Conservation (phyloP, 2,113 vertebrate genomes). For the Pavo muticus region DNA sequence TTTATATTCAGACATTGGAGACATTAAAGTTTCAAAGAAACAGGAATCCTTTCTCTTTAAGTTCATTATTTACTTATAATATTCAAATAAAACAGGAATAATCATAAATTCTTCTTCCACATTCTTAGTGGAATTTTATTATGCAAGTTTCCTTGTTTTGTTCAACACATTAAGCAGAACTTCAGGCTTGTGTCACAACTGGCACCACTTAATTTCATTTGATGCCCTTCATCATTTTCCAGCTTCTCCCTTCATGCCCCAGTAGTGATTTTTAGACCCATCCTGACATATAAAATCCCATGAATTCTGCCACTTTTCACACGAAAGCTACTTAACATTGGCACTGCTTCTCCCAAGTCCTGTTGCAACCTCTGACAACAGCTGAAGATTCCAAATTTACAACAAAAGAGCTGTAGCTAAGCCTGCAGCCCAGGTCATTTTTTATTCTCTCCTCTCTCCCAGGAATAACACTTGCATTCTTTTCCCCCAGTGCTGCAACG, state of each 20-base stretch:
- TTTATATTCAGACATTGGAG: neutral
- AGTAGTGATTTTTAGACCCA: neutral
- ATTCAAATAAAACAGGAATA: neutral
- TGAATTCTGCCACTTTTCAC: neutral
- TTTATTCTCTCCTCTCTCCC: neutral
- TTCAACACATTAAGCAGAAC: neutral
- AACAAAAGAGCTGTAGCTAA: neutral
- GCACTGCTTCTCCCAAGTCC: neutral
- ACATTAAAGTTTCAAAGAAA: neutral
- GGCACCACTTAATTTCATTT: neutral
- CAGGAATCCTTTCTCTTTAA: neutral
- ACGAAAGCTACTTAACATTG: neutral
- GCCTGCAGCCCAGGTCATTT: neutral
- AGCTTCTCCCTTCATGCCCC: neutral
- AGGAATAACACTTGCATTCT: neutral
- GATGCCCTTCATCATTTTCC: neutral
- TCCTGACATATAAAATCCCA: neutral
- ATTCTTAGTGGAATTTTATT: neutral
- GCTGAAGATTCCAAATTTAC: neutral
- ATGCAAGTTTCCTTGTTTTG: neutral
- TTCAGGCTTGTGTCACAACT: neutral
- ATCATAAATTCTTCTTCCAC: neutral
- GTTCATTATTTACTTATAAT: neutral
- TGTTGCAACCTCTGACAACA: neutral
- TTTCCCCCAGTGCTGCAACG: fast-evolving